Evolutionary conservation across 2,888 invertebrate genomes (phyloP).

Genomic region (Ichneumon xanthorius): DNA sequence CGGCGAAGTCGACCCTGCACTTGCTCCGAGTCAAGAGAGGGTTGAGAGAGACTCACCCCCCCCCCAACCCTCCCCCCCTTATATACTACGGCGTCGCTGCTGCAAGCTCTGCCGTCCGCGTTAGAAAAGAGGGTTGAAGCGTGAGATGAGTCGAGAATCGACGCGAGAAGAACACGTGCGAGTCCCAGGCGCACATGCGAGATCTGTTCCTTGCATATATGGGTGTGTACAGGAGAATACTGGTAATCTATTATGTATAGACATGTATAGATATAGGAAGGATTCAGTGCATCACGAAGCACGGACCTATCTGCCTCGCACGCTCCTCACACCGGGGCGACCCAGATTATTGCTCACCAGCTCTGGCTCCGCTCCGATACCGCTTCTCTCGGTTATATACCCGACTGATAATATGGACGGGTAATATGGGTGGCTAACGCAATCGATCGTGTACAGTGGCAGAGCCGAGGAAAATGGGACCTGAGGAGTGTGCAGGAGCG

Average conservation of each 20-base stretch:
- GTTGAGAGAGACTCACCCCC: slow-evolving; percentile 7
- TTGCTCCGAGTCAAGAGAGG: slow-evolving; percentile 21
- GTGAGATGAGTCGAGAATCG: slow-evolving; percentile 38
- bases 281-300: slow-evolving; percentile 14
- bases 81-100: neutral
- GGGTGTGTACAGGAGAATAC: neutral
- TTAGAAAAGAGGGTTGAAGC: slow-evolving; percentile 21
- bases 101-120: neutral
- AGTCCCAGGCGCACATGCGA: slow-evolving; percentile 18
- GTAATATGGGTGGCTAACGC: slow-evolving; percentile 51
- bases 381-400: slow-evolving; percentile 49
- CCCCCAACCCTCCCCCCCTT: neutral
- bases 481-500: neutral
- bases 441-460: slow-evolving; percentile 58
- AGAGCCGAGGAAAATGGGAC: neutral
- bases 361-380: slow-evolving; percentile 29
- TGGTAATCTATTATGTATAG: slow-evolving; percentile 1
- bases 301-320: slow-evolving; percentile 10
- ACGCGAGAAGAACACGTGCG: slow-evolving; percentile 20
- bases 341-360: slow-evolving; percentile 45
- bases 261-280: neutral
- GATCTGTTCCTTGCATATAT: neutral
- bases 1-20: slow-evolving; percentile 28
- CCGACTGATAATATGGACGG: slow-evolving; percentile 51
- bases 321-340: slow-evolving; percentile 13